phyloP scores from a whole-genome alignment of 2,888 invertebrate genomes.

The Ptychoptera contaminata region DNA sequence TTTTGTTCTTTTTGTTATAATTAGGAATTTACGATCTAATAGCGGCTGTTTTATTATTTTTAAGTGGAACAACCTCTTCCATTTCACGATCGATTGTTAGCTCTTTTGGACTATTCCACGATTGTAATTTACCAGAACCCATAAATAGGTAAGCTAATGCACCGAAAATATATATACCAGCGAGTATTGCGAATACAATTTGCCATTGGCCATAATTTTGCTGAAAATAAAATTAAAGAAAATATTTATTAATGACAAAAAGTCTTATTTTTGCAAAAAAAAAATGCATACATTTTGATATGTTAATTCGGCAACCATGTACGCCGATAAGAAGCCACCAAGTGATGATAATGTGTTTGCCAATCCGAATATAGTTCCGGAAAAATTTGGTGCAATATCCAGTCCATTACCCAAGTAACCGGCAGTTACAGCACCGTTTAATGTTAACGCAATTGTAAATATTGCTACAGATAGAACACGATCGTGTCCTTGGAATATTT shows the following conservation, averaged over 20 bases:
- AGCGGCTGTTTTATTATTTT: conserved; percentile 18
- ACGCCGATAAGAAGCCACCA: conserved; percentile 67
- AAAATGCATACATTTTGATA: conserved; percentile 44
- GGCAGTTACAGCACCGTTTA: conserved; percentile 74
- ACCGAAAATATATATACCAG: conserved; percentile 51
- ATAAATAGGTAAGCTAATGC: conserved; percentile 41
- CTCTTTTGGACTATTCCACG: conserved; percentile 35
- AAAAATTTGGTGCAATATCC: conserved; percentile 79
- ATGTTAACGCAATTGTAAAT: conserved; percentile 63
- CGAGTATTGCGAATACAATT: conserved; percentile 66
- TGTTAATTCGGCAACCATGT: conserved; percentile 65
- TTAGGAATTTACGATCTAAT: not conserved
- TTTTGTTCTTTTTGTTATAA: too few relatives aligned
- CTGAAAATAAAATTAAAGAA: conserved; percentile 25
- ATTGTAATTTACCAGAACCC: conserved; percentile 45
- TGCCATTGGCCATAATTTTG: conserved; percentile 65
- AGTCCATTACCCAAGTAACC: conserved; percentile 75
- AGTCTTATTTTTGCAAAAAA: not conserved
- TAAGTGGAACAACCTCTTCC: conserved; percentile 28
- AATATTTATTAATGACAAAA: not conserved
- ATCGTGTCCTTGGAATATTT: conserved; percentile 55
- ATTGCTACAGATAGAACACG: conserved; percentile 57
- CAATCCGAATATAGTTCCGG: conserved; percentile 75
- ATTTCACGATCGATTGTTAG: conserved; percentile 16
- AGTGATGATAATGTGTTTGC: conserved; percentile 75